Evolutionary conservation across 2,797 vertebrate genomes (phyloP), one percentile per base, ranked within the genome.

Genomic region (Vireo griseus): DNA sequence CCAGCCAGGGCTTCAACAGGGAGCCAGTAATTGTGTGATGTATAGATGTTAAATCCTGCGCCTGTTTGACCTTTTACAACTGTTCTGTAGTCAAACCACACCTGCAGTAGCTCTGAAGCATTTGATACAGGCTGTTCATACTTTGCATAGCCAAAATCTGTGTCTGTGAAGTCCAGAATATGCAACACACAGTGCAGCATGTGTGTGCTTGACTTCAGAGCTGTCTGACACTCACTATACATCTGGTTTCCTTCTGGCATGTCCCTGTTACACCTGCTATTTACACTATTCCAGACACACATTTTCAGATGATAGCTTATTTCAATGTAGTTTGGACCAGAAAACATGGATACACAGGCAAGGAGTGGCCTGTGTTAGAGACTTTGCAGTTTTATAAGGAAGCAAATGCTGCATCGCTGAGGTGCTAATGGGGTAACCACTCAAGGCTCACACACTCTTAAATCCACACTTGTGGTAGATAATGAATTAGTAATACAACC

Each of bases 141-240:
- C 35, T 52, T 21, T 57, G 55, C 48, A 40, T 4, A 52, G 45
- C 31, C 69, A 57, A 61, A 59, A 29, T 0, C 6, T 3, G 18
- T 5, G 40, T 1, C 13, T 6, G 11, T 16, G 26, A 26, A 48
- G 15, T 6, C 29, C 40, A 71, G 66, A 45, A 37, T 3, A 19
- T 3, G 6, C 13, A 52, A 4, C 8, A 24, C 12, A 5, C 5
- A 11, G 35, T 0, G 5, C 47, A 45, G 81, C 20, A 68, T 0
- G 1, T 2, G 5, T 2, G 50, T 14, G 11, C 25, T 37, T 1
- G 1, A 15, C 50, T 44, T 26, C 39, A 19, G 58, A 37, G 65
- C 2, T 50, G 20, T 33, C 29, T n/a, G 63, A 35, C 2, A 0
- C 33, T 35, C 28, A 6, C 4, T 7, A 3, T 8, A 67, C 47